Conservation (phyloP, 1,140 invertebrate species). For the Zeugodacus cucurbitae region DNA sequence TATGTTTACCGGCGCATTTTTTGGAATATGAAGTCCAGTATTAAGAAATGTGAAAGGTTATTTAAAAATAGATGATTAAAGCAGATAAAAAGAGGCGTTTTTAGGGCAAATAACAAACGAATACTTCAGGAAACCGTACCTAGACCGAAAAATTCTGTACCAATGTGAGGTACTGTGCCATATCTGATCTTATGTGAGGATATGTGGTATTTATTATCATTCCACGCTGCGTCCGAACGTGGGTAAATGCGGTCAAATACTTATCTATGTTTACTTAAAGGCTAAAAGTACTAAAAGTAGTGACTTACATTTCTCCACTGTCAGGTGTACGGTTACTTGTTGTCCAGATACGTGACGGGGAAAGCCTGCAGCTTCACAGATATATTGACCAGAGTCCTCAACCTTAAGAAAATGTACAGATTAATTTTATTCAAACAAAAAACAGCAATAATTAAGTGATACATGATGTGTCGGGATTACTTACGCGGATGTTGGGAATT, state of each 20-base stretch:
- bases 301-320: conserved; percentile 80
- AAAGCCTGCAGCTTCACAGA: conserved; percentile 82
- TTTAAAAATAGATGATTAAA: background rate
- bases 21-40: background rate
- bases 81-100: background rate
- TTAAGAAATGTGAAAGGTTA: background rate
- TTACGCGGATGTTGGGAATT: conserved; percentile 84
- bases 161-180: conserved; percentile 64
- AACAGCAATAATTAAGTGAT: too few relatives aligned
- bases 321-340: conserved; percentile 73
- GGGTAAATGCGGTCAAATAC: background rate
- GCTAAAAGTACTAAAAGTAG: background rate
- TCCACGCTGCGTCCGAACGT: conserved; percentile 64
- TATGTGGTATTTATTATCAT: conserved; percentile 57
- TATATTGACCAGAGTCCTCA: conserved; percentile 81
- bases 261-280: background rate
- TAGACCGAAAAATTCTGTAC: conserved; percentile 64
- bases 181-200: conserved; percentile 61
- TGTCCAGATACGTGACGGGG: conserved; percentile 67
- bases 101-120: background rate
- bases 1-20: conserved; percentile 19
- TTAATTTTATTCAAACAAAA: background rate
- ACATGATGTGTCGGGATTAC: conserved; percentile 43
- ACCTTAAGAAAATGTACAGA: conserved; percentile 64
- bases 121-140: conserved; percentile 48